Conservation (phyloP, 2,797 vertebrate species). For the Trachurus trachurus region DNA sequence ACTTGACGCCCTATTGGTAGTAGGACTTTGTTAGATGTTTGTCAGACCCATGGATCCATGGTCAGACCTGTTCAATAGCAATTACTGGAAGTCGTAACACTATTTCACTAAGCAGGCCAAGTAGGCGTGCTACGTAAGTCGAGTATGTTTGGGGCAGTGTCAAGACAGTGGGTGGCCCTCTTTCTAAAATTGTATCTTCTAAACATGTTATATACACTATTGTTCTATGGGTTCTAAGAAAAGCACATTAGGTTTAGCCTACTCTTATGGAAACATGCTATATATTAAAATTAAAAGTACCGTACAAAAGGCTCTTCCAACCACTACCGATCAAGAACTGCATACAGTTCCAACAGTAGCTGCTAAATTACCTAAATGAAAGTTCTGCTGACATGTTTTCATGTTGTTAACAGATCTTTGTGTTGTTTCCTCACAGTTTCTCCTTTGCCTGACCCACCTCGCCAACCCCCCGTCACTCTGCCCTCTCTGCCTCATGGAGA, state of each 20-base stretch:
- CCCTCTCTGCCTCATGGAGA: conserved; percentile 54
- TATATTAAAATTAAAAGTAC: not conserved
- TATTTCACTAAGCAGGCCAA: too few relatives aligned
- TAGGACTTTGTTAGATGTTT: too few relatives aligned
- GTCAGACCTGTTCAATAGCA: too few relatives aligned
- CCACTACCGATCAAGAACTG: too few relatives aligned
- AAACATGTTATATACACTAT: not conserved
- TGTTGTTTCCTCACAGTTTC: conserved; percentile 58
- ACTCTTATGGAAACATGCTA: not conserved
- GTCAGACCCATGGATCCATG: too few relatives aligned
- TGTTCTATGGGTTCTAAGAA: not conserved
- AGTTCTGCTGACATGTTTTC: too few relatives aligned
- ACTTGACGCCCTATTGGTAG: too few relatives aligned
- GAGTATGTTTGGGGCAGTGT: not conserved
- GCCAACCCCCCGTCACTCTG: conserved; percentile 37
- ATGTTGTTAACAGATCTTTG: not conserved
- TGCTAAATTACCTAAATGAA: not conserved
- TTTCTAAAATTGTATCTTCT: not conserved
- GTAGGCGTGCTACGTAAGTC: not conserved
- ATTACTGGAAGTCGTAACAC: too few relatives aligned
- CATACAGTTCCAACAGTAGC: not conserved
- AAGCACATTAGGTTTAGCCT: not conserved
- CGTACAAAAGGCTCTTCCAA: not conserved
- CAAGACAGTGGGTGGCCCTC: too few relatives aligned
- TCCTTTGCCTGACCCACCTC: conserved; percentile 44